Evolutionary conservation across 2,113 vertebrate genomes (phyloP), one percentile per base, ranked within the genome.

Genomic region (Sapajus apella): DNA sequence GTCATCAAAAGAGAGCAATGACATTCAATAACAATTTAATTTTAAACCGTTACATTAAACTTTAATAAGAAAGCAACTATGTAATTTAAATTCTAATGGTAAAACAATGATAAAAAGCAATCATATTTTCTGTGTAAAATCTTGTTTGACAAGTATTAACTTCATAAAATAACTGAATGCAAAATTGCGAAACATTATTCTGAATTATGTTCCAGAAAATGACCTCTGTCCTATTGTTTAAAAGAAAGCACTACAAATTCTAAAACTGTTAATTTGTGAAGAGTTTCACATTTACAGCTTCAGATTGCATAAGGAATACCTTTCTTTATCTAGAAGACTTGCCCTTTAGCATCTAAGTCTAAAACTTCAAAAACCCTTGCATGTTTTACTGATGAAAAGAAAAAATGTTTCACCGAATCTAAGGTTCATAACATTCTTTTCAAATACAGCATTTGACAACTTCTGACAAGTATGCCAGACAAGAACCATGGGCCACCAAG

Each of bases 21-120:
- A 50, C 30, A 56, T 61, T 92, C 32, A 91, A 12, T 35, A 84
- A 94, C 7, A 95, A 52, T 58, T 27, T 52, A 56, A 83, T 64
- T 84, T 75, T 77, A 9, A 77, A 77, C 27, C 18, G 37, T 73
- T 45, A 47, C 25, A 79, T 55, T 73, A 56, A 58, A 80, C 90
- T 90, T 87, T 88, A 91, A 86, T 83, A 92, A 93, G 55, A 90
- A 82, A 79, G 20, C 13, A 40, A 83, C 21, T 35, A 45, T 86
- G 3, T 2, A 80, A 90, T 61, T 87, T 87, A 90, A 70, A 91
- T 50, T 77, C 56, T 88, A 90, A 77, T 47, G 17, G 40, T 87
- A 93, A 86, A 93, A 87, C 52, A 94, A 82, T 16, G 13, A 47
- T 84, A 73, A 97, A 81, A 87, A 89, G 4, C 12, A 88, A 23